These are phyloP conservation scores for Hetaerina americana DNA, from an alignment of 1,140 invertebrate species.

Conservation along the genomic window DNA sequence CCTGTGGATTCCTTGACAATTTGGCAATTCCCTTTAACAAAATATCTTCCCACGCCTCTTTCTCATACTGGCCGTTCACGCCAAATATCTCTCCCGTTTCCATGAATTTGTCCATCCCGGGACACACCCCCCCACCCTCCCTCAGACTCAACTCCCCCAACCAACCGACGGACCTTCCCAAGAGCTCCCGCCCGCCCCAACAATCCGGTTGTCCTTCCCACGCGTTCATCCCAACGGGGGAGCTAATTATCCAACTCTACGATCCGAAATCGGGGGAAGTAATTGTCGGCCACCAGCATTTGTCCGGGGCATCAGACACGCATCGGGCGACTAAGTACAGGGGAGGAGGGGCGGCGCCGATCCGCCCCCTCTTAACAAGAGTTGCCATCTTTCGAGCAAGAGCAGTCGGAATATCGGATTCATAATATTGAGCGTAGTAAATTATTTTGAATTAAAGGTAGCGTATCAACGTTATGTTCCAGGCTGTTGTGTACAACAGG, in stretches of 20 bases:
- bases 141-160: not conserved
- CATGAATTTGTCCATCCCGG: too few species aligned
- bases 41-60: too few species aligned
- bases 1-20: too few species aligned
- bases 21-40: too few species aligned
- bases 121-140: not conserved
- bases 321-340: not conserved
- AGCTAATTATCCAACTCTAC: not conserved
- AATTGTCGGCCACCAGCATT: not conserved
- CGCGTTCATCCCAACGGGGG: not conserved
- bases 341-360: not conserved
- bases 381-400: too few species aligned
- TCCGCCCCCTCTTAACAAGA: not conserved
- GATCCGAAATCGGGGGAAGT: not conserved
- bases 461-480: too few species aligned
- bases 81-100: too few species aligned
- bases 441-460: too few species aligned
- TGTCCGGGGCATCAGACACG: not conserved
- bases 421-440: too few species aligned
- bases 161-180: not conserved
- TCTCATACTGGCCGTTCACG: too few species aligned
- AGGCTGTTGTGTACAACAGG: too few species aligned
- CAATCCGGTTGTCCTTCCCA: not conserved
- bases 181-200: not conserved
- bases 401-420: too few species aligned